These are phyloP conservation scores for Halocynthia aurantium DNA, from an alignment of 23 tunicate genomes.

Conservation along the genomic window DNA sequence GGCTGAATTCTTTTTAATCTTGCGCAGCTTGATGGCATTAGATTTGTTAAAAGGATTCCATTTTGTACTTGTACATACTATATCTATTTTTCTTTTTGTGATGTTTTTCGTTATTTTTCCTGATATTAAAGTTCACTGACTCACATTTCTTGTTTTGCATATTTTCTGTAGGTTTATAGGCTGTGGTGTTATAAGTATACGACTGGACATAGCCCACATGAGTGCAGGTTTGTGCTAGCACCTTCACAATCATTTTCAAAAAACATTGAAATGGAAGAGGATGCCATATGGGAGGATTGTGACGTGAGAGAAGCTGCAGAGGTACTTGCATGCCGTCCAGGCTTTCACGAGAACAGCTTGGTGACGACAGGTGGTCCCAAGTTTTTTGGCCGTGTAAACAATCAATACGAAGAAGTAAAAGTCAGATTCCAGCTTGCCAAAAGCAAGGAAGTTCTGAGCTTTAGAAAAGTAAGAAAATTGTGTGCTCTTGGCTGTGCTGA, in stretches of 20 bases:
- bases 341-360: background rate
- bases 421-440: slow-evolving; percentile 17
- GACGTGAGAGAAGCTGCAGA: slow-evolving; percentile 28
- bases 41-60: no score
- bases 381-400: slow-evolving; percentile 19
- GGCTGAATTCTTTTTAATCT: no score
- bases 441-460: slow-evolving; percentile 9
- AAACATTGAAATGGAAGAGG: slow-evolving; percentile 1
- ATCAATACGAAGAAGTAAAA: slow-evolving; percentile 16
- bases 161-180: no score
- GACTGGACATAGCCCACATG: no score
- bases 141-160: no score
- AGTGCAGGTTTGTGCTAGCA: no score
- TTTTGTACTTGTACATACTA: no score
- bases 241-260: background rate
- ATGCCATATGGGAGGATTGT: background rate
- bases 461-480: slow-evolving; percentile 61
- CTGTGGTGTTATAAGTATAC: no score
- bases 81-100: no score
- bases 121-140: no score
- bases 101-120: no score
- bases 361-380: slow-evolving; percentile 67
- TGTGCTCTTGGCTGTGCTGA: slow-evolving; percentile 62
- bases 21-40: no score
- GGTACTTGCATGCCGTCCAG: slow-evolving; percentile 35